phyloP scores from a whole-genome alignment of 2,888 invertebrate species.

The Ectobius pallidus region DNA sequence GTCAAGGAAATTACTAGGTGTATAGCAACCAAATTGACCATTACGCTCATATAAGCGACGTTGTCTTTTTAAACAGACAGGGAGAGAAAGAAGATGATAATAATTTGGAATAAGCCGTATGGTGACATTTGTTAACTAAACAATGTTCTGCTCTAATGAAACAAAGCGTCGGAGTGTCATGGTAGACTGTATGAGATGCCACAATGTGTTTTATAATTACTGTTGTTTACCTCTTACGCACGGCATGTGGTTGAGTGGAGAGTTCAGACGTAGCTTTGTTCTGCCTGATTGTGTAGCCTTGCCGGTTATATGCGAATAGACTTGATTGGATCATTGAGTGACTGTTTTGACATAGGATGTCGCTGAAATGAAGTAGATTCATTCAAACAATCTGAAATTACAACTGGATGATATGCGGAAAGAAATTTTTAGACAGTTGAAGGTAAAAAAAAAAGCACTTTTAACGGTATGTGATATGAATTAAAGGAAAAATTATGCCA shows the following conservation, averaged over 20 bases:
- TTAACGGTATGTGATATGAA: too few species aligned
- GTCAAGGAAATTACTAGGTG: not conserved
- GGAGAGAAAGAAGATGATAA: not conserved
- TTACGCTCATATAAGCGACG: not conserved
- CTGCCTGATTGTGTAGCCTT: not conserved
- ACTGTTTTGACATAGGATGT: too few species aligned
- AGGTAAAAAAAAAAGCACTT: too few species aligned
- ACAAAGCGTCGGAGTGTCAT: not conserved
- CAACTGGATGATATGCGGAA: too few species aligned
- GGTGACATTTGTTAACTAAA: constrained; percentile 22
- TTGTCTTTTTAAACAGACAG: not conserved
- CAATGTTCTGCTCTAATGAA: not conserved
- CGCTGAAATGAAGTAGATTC: too few species aligned
- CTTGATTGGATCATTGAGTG: too few species aligned
- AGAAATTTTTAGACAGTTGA: too few species aligned
- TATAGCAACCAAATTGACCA: not conserved
- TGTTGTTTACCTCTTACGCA: not conserved
- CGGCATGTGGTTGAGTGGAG: constrained; percentile 1
- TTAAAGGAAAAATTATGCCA: too few species aligned
- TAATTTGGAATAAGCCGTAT: not conserved
- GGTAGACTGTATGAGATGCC: not conserved
- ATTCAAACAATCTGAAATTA: too few species aligned
- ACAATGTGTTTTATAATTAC: constrained; percentile 1
- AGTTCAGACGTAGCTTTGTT: constrained; percentile 1
- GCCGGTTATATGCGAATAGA: too few species aligned